Percentiles rank a stretch among this genome's conserved stretches.
Evolutionary conservation across 2,888 invertebrate species (phyloP).

Genomic region (Beris morrisii): DNA sequence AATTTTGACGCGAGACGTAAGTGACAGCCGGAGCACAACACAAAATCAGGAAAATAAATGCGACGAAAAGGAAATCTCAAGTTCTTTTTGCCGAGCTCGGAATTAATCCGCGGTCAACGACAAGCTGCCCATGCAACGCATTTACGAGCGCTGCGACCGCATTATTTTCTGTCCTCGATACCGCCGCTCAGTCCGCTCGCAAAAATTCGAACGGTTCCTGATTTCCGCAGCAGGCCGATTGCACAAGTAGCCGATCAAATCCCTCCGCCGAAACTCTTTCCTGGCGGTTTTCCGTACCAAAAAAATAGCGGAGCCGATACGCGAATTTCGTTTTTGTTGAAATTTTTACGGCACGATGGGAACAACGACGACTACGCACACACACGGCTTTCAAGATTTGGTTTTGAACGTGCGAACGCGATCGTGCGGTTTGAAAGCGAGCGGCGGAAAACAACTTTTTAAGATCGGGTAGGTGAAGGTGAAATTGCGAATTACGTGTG

Average conservation of each 20-base stretch:
- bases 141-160: background rate
- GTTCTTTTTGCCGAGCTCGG: constrained; percentile 13
- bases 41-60: constrained; percentile 15
- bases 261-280: constrained; percentile 11
- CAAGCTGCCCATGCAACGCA: background rate
- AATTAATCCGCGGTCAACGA: background rate
- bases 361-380: constrained; percentile 4
- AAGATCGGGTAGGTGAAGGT: constrained; percentile 10
- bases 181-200: too few species aligned
- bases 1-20: constrained; percentile 15
- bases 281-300: constrained; percentile 1
- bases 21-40: constrained; percentile 9
- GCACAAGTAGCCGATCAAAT: background rate
- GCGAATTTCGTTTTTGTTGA: constrained; percentile 15
- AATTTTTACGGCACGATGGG: constrained; percentile 15
- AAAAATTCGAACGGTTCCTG: too few species aligned
- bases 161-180: background rate
- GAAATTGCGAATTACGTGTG: constrained; percentile 12
- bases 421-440: background rate
- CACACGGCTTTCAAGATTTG: too few species aligned
- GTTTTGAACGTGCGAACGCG: constrained; percentile 1
- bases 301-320: background rate
- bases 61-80: constrained; percentile 4
- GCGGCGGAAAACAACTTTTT: background rate
- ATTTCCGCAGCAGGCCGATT: background rate